Base-by-base conservation (phyloP, 64 coral and sea anemone species). In the Cladopsammia gracilis region DNA sequence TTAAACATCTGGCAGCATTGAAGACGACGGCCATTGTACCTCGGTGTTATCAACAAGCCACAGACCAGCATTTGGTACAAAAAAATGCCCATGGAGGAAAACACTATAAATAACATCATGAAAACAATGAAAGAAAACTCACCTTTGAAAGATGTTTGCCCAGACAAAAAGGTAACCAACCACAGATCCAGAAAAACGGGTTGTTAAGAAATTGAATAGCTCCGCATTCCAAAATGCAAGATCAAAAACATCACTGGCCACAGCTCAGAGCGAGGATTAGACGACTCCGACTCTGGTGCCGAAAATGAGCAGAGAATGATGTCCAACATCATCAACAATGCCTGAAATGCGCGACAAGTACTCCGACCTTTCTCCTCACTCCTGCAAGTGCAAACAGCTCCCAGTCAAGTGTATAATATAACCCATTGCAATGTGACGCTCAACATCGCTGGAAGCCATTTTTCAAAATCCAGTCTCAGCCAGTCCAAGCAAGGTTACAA, bases 201-300 rank as follows among this genome's bases (percentile, higher is more conserved):
- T 89, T 26, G 87, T 34, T 34, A 34, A 34, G 34, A 34, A n/a
- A n/a, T n/a, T n/a, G n/a, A n/a, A n/a, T n/a, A n/a, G 34, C 34
- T 34, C 34, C 34, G 68, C 1, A 53, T 75, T 44, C 70, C 86
- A 42, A 88, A 75, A 75, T 88, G 70, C 45, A 70, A 88, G 53
- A 75, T 88, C 6, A 88, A 88, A 42, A 59, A 76, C 18, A 76
- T 88, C 56, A 88, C 86, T 15, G 86, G 49, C 70, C 48, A 75
- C 54, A 75, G 16, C 18, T 53, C 42, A 1, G 57, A 34, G 24
- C 56, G 52, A 67, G 66, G 51, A 2, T 12, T 75, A 47, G 89
- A 92, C 44, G 77, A 73, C 79, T 91, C 84, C 53, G 64, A 92
- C 68, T 83, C 78, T 0, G 68, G 67, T 3, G 78, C 84, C 58